A percentile compares a stretch with the other conserved stretches of the same genome.
phyloP scores from a whole-genome alignment of 2,888 invertebrate species.

The Leucophenga maculata region DNA sequence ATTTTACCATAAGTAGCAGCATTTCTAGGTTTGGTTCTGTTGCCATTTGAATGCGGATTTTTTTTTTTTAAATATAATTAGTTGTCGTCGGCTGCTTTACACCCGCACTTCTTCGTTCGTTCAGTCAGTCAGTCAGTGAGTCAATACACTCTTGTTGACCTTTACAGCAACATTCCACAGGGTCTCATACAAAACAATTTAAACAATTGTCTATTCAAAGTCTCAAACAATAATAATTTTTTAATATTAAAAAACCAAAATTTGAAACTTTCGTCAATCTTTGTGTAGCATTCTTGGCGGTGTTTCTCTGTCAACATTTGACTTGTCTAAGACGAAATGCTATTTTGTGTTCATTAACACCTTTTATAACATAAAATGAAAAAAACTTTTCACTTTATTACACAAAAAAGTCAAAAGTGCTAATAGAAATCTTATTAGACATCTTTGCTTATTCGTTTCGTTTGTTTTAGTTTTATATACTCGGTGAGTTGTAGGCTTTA shows the following conservation, averaged over 20 bases:
- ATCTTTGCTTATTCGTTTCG: neutral
- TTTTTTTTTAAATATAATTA: neutral
- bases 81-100: neutral
- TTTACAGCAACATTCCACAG: conserved; percentile 15
- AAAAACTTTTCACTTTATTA: neutral
- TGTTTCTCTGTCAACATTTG: neutral
- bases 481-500: neutral
- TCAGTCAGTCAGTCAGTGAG: too few relatives aligned
- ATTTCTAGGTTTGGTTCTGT: neutral
- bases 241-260: neutral
- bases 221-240: neutral
- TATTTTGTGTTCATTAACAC: conserved; percentile 57
- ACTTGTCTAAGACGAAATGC: neutral
- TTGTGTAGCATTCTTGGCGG: neutral
- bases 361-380: conserved; percentile 42
- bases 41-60: neutral
- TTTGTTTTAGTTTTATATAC: neutral
- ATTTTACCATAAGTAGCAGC: conserved; percentile 8
- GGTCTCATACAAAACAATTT: neutral
- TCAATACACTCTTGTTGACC: conserved; percentile 22
- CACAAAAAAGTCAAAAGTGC: conserved; percentile 2
- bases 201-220: conserved; percentile 14
- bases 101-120: neutral
- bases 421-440: conserved; percentile 24
- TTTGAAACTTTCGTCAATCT: neutral